Base-by-base conservation (phyloP, 1,140 invertebrate species). In the Trachymyrmex septentrionalis region DNA sequence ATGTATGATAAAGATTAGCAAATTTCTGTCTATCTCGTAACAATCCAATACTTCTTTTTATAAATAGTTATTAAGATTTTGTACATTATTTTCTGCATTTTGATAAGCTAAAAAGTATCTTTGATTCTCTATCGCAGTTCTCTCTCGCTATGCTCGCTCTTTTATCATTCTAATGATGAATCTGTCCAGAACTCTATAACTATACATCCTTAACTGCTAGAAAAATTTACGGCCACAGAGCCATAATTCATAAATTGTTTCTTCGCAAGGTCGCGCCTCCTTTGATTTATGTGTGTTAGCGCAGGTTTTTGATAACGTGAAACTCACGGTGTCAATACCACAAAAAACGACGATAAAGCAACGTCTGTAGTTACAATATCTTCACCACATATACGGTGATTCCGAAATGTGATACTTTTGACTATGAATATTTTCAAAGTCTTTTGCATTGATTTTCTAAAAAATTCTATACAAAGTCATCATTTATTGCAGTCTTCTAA, bases 341-440 rank as follows among this genome's bases (percentile, higher is more conserved):
- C 69, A 38, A 75, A 84, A 61, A 50, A 63, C 55, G 80, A 75
- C 59, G 55, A 73, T 84, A 73, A 84, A 84, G 38, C 69, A 84
- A 30, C 5, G 9, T n/a, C n/a, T 12, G 38, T n/a, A 53, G 38
- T 73, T 73, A 21, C 10, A 76, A 30, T 2, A 14, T 61, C 24
- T 24, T 44, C 21, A 12, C 19, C 12, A 61, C 2, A 0, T 53
- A 50, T 34, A 75, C 14, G 10, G 55, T 84, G 55, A 61, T 73
- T 3, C 14, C 73, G 9, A 73, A 73, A 3, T 72, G 19, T 73
- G 14, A 30, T 48, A 72, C 14, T 72, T 55, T 71, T 3, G 19
- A 80, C 1, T 0, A 16, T 5, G 19, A 24, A 66, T 34, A 21
- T 19, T 50, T 50, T 12, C 6, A 19, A 16, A 16, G 14, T 19